Conservation (phyloP, 1,140 invertebrate genomes). For the Drosophila dunni region DNA sequence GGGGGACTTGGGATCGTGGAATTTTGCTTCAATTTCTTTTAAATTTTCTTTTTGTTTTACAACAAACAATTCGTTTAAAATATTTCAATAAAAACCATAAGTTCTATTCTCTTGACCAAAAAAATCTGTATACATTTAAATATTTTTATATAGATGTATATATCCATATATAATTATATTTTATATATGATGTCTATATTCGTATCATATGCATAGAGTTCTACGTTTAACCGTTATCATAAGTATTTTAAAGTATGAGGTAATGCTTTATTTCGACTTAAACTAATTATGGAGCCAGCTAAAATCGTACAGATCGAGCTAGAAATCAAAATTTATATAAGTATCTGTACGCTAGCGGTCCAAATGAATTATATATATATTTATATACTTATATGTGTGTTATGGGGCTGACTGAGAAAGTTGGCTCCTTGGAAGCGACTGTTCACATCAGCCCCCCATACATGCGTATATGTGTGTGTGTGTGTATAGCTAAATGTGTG, state of each 20-base stretch:
- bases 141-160: conserved; percentile 7
- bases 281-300: conserved; percentile 15
- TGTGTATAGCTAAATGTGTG: background rate
- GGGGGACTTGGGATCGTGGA: background rate
- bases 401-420: background rate
- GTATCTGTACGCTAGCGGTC: background rate
- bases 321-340: conserved; percentile 5
- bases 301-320: conserved; percentile 15
- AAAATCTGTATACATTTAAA: conserved; percentile 29
- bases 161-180: conserved; percentile 22
- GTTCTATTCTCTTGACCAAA: conserved; percentile 26
- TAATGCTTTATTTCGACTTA: conserved; percentile 79
- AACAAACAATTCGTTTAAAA: conserved; percentile 32
- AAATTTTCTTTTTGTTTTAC: conserved; percentile 13
- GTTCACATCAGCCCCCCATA: conserved; percentile 4
- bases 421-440: conserved; percentile 13
- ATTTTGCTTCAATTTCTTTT: background rate
- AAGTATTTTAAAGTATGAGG: conserved; percentile 81
- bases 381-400: background rate
- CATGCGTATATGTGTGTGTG: conserved; percentile 6
- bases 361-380: conserved; percentile 9
- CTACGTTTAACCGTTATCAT: conserved; percentile 69
- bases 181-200: conserved; percentile 29
- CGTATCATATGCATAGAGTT: conserved; percentile 42
- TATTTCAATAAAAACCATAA: conserved; percentile 24